These are phyloP conservation scores for Paguma larvata DNA, from an alignment of 2,797 vertebrate species.

Conservation along the genomic window DNA sequence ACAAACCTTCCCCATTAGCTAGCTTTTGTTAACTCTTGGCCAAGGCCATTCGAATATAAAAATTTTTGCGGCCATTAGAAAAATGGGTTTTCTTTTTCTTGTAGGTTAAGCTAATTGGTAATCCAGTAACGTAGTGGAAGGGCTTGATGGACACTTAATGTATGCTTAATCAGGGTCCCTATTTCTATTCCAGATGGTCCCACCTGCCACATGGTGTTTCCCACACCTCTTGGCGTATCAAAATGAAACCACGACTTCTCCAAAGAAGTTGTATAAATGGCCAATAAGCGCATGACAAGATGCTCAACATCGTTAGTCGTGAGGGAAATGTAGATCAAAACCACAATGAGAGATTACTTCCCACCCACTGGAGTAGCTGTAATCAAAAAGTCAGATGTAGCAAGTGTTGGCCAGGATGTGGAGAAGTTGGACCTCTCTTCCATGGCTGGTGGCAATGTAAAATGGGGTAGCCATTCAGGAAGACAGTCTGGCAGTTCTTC, in stretches of 20 bases:
- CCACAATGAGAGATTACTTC: background rate
- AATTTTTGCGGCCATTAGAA: constrained; percentile 47
- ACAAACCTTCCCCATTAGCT: background rate
- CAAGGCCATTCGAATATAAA: constrained; percentile 5
- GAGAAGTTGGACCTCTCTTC: background rate
- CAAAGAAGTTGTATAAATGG: background rate
- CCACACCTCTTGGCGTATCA: background rate
- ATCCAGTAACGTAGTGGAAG: background rate
- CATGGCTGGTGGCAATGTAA: background rate
- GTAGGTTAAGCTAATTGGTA: constrained; percentile 6
- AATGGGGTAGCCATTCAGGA: background rate
- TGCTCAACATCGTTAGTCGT: background rate
- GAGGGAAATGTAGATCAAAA: constrained; percentile 42
- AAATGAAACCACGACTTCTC: constrained; percentile 10
- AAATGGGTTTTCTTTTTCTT: constrained; percentile 33
- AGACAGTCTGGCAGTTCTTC: background rate
- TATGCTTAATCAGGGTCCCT: background rate
- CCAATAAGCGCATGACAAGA: background rate
- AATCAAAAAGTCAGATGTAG: constrained; percentile 1
- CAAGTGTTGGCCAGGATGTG: background rate
- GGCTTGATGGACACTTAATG: constrained; percentile 26
- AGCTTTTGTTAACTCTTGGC: constrained; percentile 42
- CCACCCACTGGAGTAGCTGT: background rate
- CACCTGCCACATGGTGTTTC: background rate
- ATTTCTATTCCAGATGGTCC: constrained; percentile 12